Conservation (phyloP, 2,888 invertebrate genomes). For the Leucophora obtusa region DNA sequence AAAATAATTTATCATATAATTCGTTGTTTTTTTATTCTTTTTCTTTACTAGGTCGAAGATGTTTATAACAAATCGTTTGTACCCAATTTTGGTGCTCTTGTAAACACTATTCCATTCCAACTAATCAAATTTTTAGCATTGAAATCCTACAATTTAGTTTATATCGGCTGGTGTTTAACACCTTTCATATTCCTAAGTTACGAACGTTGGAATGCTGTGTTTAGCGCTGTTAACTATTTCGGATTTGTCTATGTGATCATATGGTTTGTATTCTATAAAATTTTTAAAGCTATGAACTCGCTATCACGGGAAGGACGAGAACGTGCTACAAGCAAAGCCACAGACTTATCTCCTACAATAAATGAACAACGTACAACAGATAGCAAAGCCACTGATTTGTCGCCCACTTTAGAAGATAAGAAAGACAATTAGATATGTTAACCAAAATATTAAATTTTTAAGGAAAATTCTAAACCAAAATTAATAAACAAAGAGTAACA, state of each 20-base stretch:
- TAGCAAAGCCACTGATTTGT: conserved; percentile 57
- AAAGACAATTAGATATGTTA: conserved; percentile 46
- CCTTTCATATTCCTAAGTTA: conserved; percentile 87
- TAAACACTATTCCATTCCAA: conserved; percentile 71
- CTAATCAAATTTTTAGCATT: conserved; percentile 81
- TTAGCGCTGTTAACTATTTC: conserved; percentile 83
- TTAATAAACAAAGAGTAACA: too few species aligned
- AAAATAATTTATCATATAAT: too few species aligned
- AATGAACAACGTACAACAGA: conserved; percentile 54
- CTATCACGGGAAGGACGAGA: conserved; percentile 1
- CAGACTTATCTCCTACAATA: conserved; percentile 60
- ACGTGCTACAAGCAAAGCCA: conserved; percentile 54
- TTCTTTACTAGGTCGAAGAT: conserved; percentile 67
- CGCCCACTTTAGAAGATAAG: conserved; percentile 52
- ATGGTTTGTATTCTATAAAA: conserved; percentile 79
- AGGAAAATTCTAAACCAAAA: neutral
- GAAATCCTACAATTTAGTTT: conserved; percentile 87
- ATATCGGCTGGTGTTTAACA: conserved; percentile 90
- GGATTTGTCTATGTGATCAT: conserved; percentile 84
- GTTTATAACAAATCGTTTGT: conserved; percentile 70
- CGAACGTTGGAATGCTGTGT: conserved; percentile 84
- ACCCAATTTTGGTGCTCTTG: conserved; percentile 68
- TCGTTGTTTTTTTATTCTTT: neutral
- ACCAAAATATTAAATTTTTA: neutral
- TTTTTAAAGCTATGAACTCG: conserved; percentile 56